Conservation (phyloP, 2,888 invertebrate genomes). For the Ectemnius lituratus region DNA sequence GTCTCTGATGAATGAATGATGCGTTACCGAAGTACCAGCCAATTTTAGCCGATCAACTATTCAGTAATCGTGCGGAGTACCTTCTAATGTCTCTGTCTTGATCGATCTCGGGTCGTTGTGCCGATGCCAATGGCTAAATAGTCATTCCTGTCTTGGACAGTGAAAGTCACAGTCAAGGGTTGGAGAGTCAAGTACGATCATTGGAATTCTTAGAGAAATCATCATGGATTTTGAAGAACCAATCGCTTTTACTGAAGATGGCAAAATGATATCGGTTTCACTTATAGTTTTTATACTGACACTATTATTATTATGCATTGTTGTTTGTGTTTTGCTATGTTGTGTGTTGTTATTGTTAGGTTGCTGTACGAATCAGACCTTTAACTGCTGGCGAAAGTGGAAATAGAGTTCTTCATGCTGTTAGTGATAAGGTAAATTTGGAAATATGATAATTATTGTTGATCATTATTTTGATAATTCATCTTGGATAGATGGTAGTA, state of each 20-base stretch:
- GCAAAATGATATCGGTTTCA: slow-evolving; percentile 18
- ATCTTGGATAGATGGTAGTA: slow-evolving; percentile 81
- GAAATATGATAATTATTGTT: no score
- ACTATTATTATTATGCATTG: slow-evolving; percentile 4
- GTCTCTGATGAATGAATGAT: no score
- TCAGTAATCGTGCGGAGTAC: slow-evolving; percentile 10
- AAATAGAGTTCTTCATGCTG: slow-evolving; percentile 86
- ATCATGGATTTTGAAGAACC: background rate
- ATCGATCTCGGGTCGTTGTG: slow-evolving; percentile 59
- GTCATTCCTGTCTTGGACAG: no score
- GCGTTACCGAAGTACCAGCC: no score
- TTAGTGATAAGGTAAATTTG: slow-evolving; percentile 85
- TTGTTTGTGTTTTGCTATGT: background rate
- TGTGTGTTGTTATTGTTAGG: slow-evolving; percentile 79
- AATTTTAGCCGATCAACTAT: no score
- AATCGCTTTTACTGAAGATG: background rate
- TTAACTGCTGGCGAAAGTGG: slow-evolving; percentile 85
- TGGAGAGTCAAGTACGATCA: no score
- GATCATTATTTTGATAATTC: background rate
- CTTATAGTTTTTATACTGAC: slow-evolving; percentile 9
- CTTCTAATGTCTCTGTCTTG: slow-evolving; percentile 22
- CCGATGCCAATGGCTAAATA: slow-evolving; percentile 8
- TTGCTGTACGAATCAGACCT: slow-evolving; percentile 94
- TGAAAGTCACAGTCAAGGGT: no score
- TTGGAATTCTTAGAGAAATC: no score